Conservation (phyloP, 2,113 vertebrate species). For the Hydropotes inermis region DNA sequence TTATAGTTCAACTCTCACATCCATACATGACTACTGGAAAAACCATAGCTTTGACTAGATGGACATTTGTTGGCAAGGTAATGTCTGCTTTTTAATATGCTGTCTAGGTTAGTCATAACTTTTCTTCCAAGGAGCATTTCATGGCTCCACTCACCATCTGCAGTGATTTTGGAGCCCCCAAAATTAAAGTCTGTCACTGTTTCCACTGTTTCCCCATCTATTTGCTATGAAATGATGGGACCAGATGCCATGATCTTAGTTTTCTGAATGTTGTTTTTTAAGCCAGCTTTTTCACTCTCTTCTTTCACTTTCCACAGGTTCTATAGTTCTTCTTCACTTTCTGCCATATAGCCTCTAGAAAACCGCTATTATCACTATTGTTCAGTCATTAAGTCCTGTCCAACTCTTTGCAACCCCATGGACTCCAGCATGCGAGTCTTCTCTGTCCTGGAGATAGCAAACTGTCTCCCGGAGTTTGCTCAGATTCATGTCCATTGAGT, state of each 20-base stretch:
- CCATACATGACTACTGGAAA: not conserved
- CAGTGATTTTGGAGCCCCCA: not conserved
- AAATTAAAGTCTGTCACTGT: not conserved
- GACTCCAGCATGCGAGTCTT: not conserved
- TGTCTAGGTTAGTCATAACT: not conserved
- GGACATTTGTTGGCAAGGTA: not conserved
- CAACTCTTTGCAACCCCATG: not conserved
- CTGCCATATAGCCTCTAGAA: not conserved
- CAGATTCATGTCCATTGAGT: not conserved
- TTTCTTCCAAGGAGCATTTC: not conserved
- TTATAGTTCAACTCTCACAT: not conserved
- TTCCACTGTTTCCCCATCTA: not conserved
- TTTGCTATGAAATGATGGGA: not conserved
- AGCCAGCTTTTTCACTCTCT: not conserved
- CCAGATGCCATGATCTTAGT: not conserved
- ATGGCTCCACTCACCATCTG: not conserved
- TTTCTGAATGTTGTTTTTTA: not conserved
- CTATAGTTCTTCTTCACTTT: not conserved
- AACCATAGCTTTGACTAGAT: not conserved
- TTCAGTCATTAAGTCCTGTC: not conserved
- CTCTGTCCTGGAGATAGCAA: not conserved
- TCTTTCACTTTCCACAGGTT: not conserved
- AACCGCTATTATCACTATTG: not conserved
- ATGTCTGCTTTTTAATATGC: not conserved
- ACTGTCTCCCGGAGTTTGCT: not conserved